Percentiles rank a stretch among this genome's conserved stretches.
Conservation (phyloP, 2,888 invertebrate species). For the Oasisia sp. region DNA sequence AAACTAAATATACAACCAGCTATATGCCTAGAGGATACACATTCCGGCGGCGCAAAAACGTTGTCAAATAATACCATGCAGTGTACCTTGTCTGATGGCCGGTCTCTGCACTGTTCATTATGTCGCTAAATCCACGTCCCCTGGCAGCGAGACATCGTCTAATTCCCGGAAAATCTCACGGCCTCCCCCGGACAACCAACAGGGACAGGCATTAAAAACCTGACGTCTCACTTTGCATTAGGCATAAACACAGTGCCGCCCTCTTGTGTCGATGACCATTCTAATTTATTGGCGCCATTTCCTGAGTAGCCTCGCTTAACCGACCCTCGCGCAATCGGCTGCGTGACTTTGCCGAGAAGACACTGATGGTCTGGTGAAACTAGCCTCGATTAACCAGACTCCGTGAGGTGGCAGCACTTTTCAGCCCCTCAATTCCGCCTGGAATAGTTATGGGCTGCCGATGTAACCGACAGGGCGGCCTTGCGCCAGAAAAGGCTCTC, state of each 20-base stretch:
- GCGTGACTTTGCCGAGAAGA: no score
- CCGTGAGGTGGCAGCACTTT: no score
- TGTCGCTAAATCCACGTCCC: background rate
- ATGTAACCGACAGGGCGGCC: no score
- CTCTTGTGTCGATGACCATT: background rate
- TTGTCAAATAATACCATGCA: background rate
- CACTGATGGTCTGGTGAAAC: no score
- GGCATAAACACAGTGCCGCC: background rate
- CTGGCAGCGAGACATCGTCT: background rate
- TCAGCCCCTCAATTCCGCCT: no score
- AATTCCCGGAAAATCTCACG: conserved; percentile 4
- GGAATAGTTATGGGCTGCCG: no score
- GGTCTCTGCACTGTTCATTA: background rate
- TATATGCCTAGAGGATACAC: background rate
- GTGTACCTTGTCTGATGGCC: background rate
- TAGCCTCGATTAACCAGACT: no score
- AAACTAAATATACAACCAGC: background rate
- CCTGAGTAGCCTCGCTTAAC: background rate
- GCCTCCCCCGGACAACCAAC: background rate
- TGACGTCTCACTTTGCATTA: background rate
- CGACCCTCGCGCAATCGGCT: background rate
- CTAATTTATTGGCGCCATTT: background rate
- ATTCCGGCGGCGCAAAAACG: background rate
- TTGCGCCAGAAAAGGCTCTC: no score
- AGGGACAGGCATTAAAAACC: background rate